Conservation (phyloP, 2,113 vertebrate genomes). For the Crotalus horridus region DNA sequence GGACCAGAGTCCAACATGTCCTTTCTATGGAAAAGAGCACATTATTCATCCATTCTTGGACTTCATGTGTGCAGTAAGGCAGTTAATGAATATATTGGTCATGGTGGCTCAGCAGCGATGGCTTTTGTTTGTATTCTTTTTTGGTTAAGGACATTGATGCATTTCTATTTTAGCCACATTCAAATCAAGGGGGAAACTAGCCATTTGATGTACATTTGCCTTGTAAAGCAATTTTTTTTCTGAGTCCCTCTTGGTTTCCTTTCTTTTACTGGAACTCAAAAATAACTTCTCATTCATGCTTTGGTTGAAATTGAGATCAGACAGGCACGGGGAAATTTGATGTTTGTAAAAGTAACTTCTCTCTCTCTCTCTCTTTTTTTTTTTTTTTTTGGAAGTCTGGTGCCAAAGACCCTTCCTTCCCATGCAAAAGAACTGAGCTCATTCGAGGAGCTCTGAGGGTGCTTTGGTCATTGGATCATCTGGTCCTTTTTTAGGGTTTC, state of each 20-base stretch:
- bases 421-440: not conserved
- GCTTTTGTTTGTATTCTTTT: not conserved
- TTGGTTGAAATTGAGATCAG: not conserved
- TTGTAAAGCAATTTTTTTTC: not conserved
- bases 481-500: not conserved
- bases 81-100: not conserved
- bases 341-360: not conserved
- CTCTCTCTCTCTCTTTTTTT: not conserved
- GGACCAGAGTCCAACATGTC: not conserved
- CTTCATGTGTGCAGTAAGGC: not conserved
- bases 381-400: not conserved
- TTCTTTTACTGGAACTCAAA: not conserved
- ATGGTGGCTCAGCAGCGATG: not conserved
- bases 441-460: not conserved
- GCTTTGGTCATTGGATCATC: not conserved
- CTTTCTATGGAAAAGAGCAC: not conserved
- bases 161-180: not conserved
- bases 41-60: not conserved
- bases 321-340: not conserved
- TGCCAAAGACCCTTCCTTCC: not conserved
- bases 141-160: not conserved
- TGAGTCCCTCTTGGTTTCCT: not conserved
- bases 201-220: slow-evolving; percentile 7
- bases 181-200: not conserved
- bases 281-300: not conserved